These are phyloP conservation scores for Callyntrura sp. DNA, from an alignment of 2,888 invertebrate species.

Conservation along the genomic window DNA sequence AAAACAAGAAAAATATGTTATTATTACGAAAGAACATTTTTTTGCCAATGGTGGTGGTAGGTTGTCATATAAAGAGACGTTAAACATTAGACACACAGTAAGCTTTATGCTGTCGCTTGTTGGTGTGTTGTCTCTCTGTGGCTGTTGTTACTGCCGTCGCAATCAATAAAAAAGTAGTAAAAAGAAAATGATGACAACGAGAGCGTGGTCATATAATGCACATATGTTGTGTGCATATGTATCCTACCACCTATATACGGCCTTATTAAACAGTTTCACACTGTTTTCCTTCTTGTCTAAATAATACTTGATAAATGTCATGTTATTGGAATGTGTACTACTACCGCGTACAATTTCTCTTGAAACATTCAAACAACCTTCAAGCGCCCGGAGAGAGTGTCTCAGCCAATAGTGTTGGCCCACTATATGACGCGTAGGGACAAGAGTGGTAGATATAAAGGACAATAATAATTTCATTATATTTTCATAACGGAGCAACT, in stretches of 20 bases:
- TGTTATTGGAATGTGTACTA: neutral
- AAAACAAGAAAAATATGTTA: neutral
- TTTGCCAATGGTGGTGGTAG: neutral
- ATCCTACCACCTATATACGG: too few relatives aligned
- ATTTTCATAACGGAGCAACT: conserved; percentile 9
- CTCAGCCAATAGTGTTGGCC: neutral
- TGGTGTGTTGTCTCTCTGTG: neutral
- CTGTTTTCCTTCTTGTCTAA: neutral
- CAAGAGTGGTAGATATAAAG: conserved; percentile 19
- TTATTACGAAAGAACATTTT: neutral
- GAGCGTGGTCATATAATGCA: neutral
- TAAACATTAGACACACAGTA: neutral
- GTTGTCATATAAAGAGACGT: neutral
- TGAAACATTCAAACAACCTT: conserved; percentile 19
- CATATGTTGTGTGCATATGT: too few relatives aligned
- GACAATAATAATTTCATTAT: conserved; percentile 45
- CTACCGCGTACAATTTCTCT: neutral
- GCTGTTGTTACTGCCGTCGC: neutral
- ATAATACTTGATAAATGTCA: neutral
- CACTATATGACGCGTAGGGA: neutral
- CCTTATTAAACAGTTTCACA: neutral
- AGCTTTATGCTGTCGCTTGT: neutral
- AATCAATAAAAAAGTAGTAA: conserved; percentile 29
- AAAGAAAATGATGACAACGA: neutral
- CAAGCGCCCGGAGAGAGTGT: neutral